Percentiles rank a stretch among this genome's conserved stretches.
These are phyloP conservation scores for Solenodon paradoxus DNA, from an alignment of 2,113 vertebrate genomes.

Conservation along the genomic window DNA sequence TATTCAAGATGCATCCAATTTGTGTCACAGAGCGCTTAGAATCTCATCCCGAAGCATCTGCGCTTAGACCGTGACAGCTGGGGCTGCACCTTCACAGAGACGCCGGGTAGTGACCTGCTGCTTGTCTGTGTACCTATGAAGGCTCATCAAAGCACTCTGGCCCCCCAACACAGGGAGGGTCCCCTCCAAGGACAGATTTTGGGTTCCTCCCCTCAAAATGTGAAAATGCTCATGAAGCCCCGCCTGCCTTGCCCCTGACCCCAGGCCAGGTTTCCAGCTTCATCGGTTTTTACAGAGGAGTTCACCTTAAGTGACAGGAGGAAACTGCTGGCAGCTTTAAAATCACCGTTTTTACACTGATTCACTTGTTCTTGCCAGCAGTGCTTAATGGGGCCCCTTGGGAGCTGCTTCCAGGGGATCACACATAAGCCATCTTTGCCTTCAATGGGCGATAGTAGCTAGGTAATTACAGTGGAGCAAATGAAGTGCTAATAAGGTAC, in stretches of 20 bases:
- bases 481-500: neutral
- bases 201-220: neutral
- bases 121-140: neutral
- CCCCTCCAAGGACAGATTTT: neutral
- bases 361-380: neutral
- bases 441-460: neutral
- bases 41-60: neutral
- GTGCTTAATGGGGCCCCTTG: neutral
- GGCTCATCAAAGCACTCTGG: neutral
- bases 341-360: neutral
- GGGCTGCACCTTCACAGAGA: neutral
- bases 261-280: neutral
- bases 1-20: neutral
- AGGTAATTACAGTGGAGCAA: neutral
- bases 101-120: neutral
- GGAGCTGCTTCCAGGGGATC: neutral
- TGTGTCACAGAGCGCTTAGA: neutral
- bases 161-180: too few species aligned
- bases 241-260: neutral
- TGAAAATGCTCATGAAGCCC: neutral
- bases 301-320: neutral
- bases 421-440: neutral
- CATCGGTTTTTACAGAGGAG: neutral
- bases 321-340: neutral
- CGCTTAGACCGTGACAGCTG: fast-evolving